Evolutionary conservation across 2,888 invertebrate genomes (phyloP).

Genomic region (Synanthedon tipuliformis): DNA sequence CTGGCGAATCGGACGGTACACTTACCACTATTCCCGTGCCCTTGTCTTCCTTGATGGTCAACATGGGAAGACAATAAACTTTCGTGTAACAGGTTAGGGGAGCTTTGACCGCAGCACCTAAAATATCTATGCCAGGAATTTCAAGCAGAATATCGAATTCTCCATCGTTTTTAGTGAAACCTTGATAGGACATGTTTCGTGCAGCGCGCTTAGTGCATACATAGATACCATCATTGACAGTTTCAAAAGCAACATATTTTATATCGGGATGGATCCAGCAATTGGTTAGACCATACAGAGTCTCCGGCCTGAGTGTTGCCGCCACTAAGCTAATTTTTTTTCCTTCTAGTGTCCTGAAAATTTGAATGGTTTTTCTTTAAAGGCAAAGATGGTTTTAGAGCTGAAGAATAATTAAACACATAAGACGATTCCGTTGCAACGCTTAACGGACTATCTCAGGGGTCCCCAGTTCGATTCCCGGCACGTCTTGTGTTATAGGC

Average conservation of each 20-base stretch:
- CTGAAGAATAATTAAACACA: too few species aligned
- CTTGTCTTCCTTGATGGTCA: slow-evolving; percentile 97
- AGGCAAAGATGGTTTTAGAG: neutral
- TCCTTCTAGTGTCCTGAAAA: slow-evolving; percentile 59
- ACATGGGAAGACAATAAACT: slow-evolving; percentile 96
- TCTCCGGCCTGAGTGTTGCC: slow-evolving; percentile 98
- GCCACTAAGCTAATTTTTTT: slow-evolving; percentile 87
- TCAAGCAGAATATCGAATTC: slow-evolving; percentile 77
- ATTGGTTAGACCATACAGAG: slow-evolving; percentile 99
- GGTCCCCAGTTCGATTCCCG: too few species aligned
- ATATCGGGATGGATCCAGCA: slow-evolving; percentile 98
- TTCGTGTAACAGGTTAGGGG: slow-evolving; percentile 85
- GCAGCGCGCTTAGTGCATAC: slow-evolving; percentile 91
- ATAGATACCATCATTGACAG: slow-evolving; percentile 80
- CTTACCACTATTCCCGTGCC: slow-evolving; percentile 98
- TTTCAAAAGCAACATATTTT: slow-evolving; percentile 88
- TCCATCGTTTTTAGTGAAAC: slow-evolving; percentile 85
- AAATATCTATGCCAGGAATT: slow-evolving; percentile 78
- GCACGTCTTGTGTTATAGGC: too few species aligned
- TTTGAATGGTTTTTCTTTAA: neutral
- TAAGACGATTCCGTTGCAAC: too few species aligned
- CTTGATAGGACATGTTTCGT: slow-evolving; percentile 96
- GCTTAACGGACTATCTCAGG: too few species aligned
- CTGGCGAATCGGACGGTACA: slow-evolving; percentile 98
- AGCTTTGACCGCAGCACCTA: slow-evolving; percentile 87